A percentile compares a stretch with the other conserved stretches of the same genome.
Evolutionary conservation across 2,888 invertebrate species (phyloP).

Genomic region (Nudaria mundana): DNA sequence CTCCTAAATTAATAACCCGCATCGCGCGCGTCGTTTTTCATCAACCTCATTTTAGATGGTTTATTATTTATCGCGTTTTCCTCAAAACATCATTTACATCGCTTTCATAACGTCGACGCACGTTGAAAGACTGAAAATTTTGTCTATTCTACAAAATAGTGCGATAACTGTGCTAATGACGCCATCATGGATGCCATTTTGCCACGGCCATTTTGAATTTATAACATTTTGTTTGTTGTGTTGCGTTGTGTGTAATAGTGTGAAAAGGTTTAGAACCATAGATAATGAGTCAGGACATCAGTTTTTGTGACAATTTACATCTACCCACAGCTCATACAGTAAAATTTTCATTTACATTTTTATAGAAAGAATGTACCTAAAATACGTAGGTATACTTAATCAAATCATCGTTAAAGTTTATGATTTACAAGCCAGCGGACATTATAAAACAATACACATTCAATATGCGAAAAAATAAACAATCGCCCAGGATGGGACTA

Average conservation of each 20-base stretch:
- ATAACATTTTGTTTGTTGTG: slow-evolving; percentile 66
- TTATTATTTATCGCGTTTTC: slow-evolving; percentile 72
- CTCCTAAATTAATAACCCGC: slow-evolving; percentile 64
- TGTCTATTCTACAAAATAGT: slow-evolving; percentile 79
- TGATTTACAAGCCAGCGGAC: slow-evolving; percentile 56
- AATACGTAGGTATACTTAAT: slow-evolving; percentile 12
- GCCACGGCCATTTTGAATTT: slow-evolving; percentile 59
- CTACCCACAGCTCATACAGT: slow-evolving; percentile 7
- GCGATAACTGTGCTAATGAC: slow-evolving; percentile 77
- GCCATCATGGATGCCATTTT: slow-evolving; percentile 62
- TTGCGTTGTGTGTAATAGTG: slow-evolving; percentile 37
- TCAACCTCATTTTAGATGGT: slow-evolving; percentile 62
- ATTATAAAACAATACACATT: slow-evolving; percentile 54
- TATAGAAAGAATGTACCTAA: not conserved
- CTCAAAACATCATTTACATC: slow-evolving; percentile 68
- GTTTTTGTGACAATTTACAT: slow-evolving; percentile 41
- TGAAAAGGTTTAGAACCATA: slow-evolving; percentile 52
- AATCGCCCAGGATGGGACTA: slow-evolving; percentile 48
- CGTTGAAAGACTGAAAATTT: slow-evolving; percentile 76
- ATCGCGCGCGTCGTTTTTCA: slow-evolving; percentile 67
- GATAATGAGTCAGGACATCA: slow-evolving; percentile 35
- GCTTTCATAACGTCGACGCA: slow-evolving; percentile 71
- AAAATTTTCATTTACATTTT: slow-evolving; percentile 11
- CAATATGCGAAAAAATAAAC: slow-evolving; percentile 52
- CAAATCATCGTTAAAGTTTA: slow-evolving; percentile 38